phyloP scores from a whole-genome alignment of 2,797 vertebrate genomes.

The Glossophaga mutica region DNA sequence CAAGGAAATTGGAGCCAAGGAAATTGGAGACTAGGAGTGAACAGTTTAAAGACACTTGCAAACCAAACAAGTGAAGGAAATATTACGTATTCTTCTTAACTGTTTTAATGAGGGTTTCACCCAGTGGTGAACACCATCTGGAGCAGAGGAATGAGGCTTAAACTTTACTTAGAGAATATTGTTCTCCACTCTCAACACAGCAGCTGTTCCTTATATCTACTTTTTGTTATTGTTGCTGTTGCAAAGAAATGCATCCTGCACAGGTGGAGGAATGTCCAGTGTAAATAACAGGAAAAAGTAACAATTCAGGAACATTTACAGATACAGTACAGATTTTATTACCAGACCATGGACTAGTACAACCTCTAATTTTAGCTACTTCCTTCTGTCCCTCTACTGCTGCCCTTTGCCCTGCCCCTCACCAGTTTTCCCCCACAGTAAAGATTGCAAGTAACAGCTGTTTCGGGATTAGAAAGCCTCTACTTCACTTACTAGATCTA shows the following conservation, averaged over 20 bases:
- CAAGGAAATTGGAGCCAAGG: not conserved
- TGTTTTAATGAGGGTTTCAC: not conserved
- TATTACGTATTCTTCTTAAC: not conserved
- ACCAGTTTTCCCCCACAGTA: not conserved
- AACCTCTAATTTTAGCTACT: not conserved
- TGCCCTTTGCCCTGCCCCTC: not conserved
- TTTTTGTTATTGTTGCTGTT: not conserved
- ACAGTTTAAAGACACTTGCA: not conserved
- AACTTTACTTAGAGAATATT: not conserved
- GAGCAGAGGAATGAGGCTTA: not conserved
- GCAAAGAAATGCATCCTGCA: not conserved
- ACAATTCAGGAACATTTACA: not conserved
- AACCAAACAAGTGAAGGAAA: not conserved
- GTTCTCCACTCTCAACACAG: not conserved
- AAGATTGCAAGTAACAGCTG: not conserved
- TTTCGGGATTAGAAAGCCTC: not conserved
- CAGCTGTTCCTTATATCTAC: not conserved
- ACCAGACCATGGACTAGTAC: not conserved
- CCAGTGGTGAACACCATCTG: not conserved
- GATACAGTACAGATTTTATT: not conserved
- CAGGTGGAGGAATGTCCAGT: not conserved
- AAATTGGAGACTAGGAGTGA: not conserved
- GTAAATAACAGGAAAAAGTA: constrained; percentile 20
- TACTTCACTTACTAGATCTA: not conserved
- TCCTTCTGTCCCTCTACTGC: not conserved